phyloP scores from a whole-genome alignment of 2,797 vertebrate genomes.

The Neosilurus hyrtlii region DNA sequence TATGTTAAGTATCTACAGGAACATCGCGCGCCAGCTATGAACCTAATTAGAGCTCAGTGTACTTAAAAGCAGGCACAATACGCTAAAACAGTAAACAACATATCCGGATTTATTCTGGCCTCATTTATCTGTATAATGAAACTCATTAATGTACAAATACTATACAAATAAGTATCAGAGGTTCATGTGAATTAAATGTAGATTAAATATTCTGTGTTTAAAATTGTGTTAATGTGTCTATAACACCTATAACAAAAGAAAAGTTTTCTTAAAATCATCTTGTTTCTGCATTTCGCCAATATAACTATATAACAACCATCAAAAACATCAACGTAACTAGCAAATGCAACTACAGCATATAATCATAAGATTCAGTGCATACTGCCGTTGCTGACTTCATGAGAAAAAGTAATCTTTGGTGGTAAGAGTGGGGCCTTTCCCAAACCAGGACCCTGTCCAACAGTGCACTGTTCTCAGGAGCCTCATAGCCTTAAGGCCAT shows the following conservation, averaged over 20 bases:
- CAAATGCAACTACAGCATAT: not conserved
- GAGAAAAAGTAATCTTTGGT: conserved; percentile 26
- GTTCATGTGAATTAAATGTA: not conserved
- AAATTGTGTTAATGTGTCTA: not conserved
- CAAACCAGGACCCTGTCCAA: conserved; percentile 44
- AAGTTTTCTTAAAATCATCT: not conserved
- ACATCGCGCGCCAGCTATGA: not conserved
- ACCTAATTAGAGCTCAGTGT: not conserved
- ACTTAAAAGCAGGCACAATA: not conserved
- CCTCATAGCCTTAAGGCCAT: conserved; percentile 22
- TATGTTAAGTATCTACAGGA: not conserved
- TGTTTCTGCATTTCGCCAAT: not conserved
- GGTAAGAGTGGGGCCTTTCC: conserved; percentile 49
- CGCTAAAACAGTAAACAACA: not conserved
- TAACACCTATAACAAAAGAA: not conserved
- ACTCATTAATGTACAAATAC: not conserved
- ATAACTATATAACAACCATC: too few species aligned
- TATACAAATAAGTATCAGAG: not conserved
- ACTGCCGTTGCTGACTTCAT: not conserved
- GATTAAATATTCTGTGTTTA: not conserved
- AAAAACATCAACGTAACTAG: too few species aligned
- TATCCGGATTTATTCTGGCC: not conserved
- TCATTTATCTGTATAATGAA: not conserved
- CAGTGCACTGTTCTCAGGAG: conserved; percentile 37
- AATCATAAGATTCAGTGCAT: not conserved